phyloP scores from a whole-genome alignment of 2,113 vertebrate genomes.

The Lepus europaeus region DNA sequence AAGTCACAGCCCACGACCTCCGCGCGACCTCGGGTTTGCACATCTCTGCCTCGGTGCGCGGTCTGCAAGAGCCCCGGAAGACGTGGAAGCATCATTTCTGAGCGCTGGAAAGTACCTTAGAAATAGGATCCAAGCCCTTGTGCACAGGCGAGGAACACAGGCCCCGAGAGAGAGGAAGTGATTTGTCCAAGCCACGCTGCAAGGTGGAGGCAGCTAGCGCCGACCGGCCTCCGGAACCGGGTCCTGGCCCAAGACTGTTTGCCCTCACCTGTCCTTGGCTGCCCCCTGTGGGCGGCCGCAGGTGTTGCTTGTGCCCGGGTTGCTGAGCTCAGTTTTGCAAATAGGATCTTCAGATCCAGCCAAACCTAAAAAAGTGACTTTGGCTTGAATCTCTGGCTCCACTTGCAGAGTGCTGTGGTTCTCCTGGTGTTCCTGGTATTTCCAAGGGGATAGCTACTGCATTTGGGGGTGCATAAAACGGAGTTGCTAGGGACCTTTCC shows the following conservation, averaged over 20 bases:
- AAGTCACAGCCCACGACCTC: not conserved
- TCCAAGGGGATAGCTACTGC: not conserved
- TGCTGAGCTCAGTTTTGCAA: slow-evolving; percentile 35
- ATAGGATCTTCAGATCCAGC: not conserved
- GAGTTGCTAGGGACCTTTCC: slow-evolving; percentile 6
- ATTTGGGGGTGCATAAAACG: slow-evolving; percentile 9
- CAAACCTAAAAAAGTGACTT: slow-evolving; percentile 18
- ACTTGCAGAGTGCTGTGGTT: not conserved
- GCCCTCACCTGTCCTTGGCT: slow-evolving; percentile 58
- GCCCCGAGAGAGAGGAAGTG: slow-evolving; percentile 56
- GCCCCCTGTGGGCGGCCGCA: slow-evolving; percentile 68
- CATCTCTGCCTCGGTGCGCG: not conserved
- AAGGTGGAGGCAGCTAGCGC: not conserved
- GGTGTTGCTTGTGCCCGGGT: slow-evolving; percentile 18
- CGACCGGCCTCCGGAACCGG: not conserved
- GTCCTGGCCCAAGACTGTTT: not conserved
- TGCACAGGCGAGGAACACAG: slow-evolving; percentile 10
- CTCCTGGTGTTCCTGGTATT: slow-evolving; percentile 36
- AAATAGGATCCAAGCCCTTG: slow-evolving; percentile 28
- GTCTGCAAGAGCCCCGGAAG: not conserved
- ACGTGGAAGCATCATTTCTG: not conserved
- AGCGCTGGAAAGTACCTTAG: slow-evolving; percentile 65
- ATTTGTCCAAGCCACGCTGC: slow-evolving; percentile 49
- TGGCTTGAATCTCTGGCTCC: not conserved
- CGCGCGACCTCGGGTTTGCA: slow-evolving; percentile 34